Percentiles rank a stretch among this genome's conserved stretches.
These are phyloP conservation scores for Addax nasomaculatus DNA, from an alignment of 2,113 vertebrate genomes.

Conservation along the genomic window DNA sequence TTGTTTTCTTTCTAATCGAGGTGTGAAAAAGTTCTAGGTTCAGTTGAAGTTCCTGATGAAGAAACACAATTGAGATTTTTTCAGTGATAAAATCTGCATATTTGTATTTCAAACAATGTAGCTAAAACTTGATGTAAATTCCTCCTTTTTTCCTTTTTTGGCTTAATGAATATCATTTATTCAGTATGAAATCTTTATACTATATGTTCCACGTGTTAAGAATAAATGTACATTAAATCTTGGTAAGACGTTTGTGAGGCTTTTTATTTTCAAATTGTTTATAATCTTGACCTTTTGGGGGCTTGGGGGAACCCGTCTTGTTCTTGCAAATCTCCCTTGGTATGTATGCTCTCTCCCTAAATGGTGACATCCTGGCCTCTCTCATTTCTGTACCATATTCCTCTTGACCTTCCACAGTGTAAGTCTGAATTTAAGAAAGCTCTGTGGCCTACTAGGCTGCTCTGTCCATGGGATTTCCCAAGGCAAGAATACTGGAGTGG, in stretches of 20 bases:
- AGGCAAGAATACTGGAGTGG: neutral
- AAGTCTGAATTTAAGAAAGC: slow-evolving; percentile 6
- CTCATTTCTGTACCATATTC: neutral
- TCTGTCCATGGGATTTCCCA: neutral
- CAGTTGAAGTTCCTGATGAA: slow-evolving; percentile 97
- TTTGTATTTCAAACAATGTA: slow-evolving; percentile 99
- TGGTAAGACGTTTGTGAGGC: slow-evolving; percentile 99
- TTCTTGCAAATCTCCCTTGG: neutral
- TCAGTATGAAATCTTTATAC: slow-evolving; percentile 99
- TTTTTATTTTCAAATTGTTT: slow-evolving; percentile 79
- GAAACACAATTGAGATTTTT: slow-evolving; percentile 98
- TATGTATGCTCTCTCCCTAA: neutral
- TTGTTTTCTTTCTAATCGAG: slow-evolving; percentile 91
- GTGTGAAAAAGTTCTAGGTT: slow-evolving; percentile 94
- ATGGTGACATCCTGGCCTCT: neutral
- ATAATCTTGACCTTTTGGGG: neutral
- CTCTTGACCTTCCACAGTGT: neutral
- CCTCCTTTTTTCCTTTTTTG: slow-evolving; percentile 98
- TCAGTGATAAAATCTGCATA: slow-evolving; percentile 99
- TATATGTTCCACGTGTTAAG: slow-evolving; percentile 99
- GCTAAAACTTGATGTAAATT: slow-evolving; percentile 99
- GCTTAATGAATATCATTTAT: slow-evolving; percentile 99
- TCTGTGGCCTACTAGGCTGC: neutral
- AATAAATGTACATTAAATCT: slow-evolving; percentile 99
- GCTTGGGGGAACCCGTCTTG: neutral